Base-by-base conservation (phyloP, 2,113 vertebrate species). In the Tyrannus savana region DNA sequence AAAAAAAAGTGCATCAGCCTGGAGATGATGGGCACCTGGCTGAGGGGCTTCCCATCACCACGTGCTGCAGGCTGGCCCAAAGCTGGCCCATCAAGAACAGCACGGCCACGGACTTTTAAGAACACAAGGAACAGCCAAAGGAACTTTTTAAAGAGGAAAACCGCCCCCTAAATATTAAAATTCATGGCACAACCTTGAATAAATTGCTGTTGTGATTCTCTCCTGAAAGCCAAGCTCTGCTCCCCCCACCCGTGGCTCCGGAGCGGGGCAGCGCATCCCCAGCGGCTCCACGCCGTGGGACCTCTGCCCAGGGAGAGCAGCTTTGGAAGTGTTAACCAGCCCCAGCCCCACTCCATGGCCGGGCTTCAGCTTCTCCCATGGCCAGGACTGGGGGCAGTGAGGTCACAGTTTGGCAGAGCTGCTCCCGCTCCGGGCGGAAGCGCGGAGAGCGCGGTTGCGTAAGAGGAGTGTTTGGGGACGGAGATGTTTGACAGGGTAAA, bases 151-250 rank as follows among this genome's bases (percentile, higher is more conserved):
- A 59, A 66, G 41, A 19, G 11, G 6, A 4, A 62, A 23, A 9
- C 39, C 30, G 16, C 27, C 8, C 6, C 1, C 17, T 19, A 24
- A 67, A 71, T 35, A 39, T 49, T 41, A 5, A 33, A 12, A 50
- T 41, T 22, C 33, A 31, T 2, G 41, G 35, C 19, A 37, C 11
- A 37, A 12, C 16, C 24, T n/a, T 41, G 41, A 30, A 22, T 14
- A 49, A 92, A 62, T 4, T 1, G 8, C 25, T 4, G 2, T 5
- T 7, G 21, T 1, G 37, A 16, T 19, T 0, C 14, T 37, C 15
- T 12, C 60, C 69, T 23, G 4, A 9, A 47, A 47, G 19, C 1
- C 18, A 37, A 66, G 23, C 33, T 1, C 3, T 1, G 16, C 81
- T 33, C 27, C 19, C 37, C 47, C 31, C 28, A 12, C 15, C 12